Evolutionary conservation across 64 coral and sea anemone species (phyloP), one percentile per base, ranked within the genome.

Genomic region (Pocillopora verrucosa): DNA sequence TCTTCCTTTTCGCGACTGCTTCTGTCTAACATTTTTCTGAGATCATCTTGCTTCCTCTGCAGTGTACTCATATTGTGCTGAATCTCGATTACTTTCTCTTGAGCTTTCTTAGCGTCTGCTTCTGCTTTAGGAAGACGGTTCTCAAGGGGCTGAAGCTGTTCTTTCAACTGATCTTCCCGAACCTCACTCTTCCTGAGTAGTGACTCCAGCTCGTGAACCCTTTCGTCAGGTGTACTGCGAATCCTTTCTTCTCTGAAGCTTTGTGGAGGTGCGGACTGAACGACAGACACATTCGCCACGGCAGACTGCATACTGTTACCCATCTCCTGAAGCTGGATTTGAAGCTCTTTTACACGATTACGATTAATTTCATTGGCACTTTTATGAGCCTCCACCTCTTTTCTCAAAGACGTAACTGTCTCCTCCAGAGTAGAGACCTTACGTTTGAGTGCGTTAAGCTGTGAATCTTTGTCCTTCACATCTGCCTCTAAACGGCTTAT

Each of bases 21-120:
- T 26, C 86, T 87, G 2, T 87, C 69, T 19, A 94, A 14, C 45
- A 84, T 72, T 60, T 88, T 78, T 22, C 89, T 90, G 9, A 36
- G 37, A 51, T 94, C 95, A n/a, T 98, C 86, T 15, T 89, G 60
- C 76, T 98, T 98, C 78, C 88, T 98, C 26, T 98, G 90, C 1
- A 94, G 89, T 77, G 77, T 89, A 30, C 87, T 65, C 37, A 91
- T 63, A 19, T 89, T 88, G 45, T 92, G 95, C 2, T 92, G 89
- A 37, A 86, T 30, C n/a, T 98, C 92, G 6, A 92, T 89, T 1
- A 84, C 77, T 68, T 87, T 82, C 22, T 98, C 92, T 56, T 91
- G 79, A 13, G 95, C 75, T 75, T 91, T 89, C 51, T 94, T 94
- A 17, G 90, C 73, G 20, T 94, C 79, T 1, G 69, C 59, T 41